These are phyloP conservation scores for Gymnocephalus cernua DNA, from an alignment of 2,113 vertebrate species.

Conservation along the genomic window DNA sequence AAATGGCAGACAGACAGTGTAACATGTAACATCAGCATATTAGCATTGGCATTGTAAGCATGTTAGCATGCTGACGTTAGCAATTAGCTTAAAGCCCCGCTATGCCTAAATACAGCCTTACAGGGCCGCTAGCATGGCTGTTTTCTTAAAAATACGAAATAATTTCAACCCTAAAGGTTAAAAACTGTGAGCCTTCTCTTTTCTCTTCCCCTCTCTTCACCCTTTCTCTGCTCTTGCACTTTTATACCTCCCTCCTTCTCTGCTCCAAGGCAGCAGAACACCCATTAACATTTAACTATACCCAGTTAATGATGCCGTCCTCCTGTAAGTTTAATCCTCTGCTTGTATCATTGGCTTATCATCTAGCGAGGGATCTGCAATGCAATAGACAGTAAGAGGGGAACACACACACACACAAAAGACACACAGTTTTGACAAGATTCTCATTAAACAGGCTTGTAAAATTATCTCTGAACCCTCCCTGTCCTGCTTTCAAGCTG, in stretches of 20 bases:
- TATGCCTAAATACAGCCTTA: too few relatives aligned
- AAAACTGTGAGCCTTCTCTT: conserved; percentile 10
- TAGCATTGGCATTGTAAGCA: too few relatives aligned
- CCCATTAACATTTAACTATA: conserved; percentile 67
- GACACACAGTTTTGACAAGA: conserved; percentile 56
- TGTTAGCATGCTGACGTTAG: too few relatives aligned
- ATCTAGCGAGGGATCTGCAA: conserved; percentile 18
- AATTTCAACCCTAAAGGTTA: conserved; percentile 12
- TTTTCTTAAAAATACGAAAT: neutral
- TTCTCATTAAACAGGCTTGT: conserved; percentile 66
- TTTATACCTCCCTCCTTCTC: conserved; percentile 45
- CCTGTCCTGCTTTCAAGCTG: conserved; percentile 45
- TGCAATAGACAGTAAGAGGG: conserved; percentile 1
- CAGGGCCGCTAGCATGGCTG: too few relatives aligned
- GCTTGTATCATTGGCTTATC: conserved; percentile 47
- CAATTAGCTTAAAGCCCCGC: too few relatives aligned
- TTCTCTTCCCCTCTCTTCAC: neutral
- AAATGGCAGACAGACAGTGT: too few relatives aligned
- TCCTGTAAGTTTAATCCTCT: conserved; percentile 60
- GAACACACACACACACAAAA: conserved; percentile 36
- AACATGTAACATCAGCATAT: neutral
- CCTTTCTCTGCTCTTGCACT: conserved; percentile 23
- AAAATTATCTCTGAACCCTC: conserved; percentile 57
- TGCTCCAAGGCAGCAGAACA: conserved; percentile 42
- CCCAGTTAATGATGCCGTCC: conserved; percentile 59